Conservation (phyloP, 2,113 vertebrate species). For the Protobothrops mucrosquamatus region DNA sequence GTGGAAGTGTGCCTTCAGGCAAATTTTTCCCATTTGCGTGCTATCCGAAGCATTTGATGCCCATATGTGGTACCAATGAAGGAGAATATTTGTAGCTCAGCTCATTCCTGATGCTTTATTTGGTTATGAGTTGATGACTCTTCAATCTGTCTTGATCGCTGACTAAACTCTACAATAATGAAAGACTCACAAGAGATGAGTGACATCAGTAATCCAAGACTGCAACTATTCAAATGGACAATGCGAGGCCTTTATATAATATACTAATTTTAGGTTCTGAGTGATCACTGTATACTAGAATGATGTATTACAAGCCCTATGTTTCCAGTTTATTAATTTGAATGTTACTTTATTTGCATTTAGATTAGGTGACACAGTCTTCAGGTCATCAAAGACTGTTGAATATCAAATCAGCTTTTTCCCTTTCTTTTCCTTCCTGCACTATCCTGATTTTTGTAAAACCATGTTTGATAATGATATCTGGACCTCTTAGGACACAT, state of each 20-base stretch:
- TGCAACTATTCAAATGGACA: constrained; percentile 66
- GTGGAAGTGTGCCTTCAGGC: too few relatives aligned
- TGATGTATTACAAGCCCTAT: constrained; percentile 48
- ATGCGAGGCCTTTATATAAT: constrained; percentile 64
- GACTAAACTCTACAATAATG: constrained; percentile 64
- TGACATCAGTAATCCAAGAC: constrained; percentile 78
- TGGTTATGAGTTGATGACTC: constrained; percentile 63
- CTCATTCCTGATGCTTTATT: constrained; percentile 56
- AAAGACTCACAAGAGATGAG: constrained; percentile 57
- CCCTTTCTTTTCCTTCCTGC: neutral
- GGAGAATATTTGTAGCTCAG: too few relatives aligned
- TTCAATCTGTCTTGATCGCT: constrained; percentile 49
- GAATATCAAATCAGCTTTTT: neutral
- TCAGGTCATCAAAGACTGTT: neutral
- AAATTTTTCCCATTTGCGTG: too few relatives aligned
- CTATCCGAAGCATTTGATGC: too few relatives aligned
- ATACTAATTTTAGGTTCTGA: constrained; percentile 73
- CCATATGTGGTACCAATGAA: too few relatives aligned
- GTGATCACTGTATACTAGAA: constrained; percentile 56
- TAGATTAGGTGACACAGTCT: neutral
- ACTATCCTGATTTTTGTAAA: neutral
- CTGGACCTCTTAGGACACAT: neutral
- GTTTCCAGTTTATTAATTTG: constrained; percentile 45
- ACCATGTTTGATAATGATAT: neutral
- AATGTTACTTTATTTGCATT: constrained; percentile 43